Base-by-base conservation (phyloP, 2,797 vertebrate genomes). In the Siniperca scherzeri region DNA sequence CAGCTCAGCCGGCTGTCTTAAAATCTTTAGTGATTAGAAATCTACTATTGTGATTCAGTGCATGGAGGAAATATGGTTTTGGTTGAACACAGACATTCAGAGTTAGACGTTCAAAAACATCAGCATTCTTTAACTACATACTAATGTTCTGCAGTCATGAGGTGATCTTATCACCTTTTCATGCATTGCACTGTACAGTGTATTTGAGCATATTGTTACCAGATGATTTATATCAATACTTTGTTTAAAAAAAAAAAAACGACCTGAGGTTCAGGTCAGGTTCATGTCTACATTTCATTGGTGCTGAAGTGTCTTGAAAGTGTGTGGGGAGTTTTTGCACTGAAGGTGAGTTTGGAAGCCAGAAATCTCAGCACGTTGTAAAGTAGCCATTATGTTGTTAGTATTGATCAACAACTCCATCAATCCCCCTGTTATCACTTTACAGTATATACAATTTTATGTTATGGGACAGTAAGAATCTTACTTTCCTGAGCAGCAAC, bases 31-130 rank as follows among this genome's bases (percentile, higher is more conserved):
- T 65, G 59, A 67, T 65, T 36, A 64, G 71, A 77, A 22, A 55
- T 61, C 4, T 14, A 53, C 48, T 1, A 8, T 12, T 42, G n/a
- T 14, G 33, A 55, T 71, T 59, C 30, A 16, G 36, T 25, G 27
- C 64, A 0, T 3, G 12, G 22, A 60, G 71, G 21, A 80, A 84
- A 82, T 70, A 13, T 87, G 86, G 84, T 55, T 87, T 33, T 53
- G 62, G 69, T 84, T 79, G 55, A 70, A 44, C 7, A 6, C 55
- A 82, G 38, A 80, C 62, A 16, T 74, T 48, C 13, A 55, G 61
- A 70, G 61, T 52, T 30, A 59, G 50, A 69, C 4, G 33, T 62
- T 44, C 1, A 36, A 40, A 53, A 38, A 62, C 59, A 70, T 33
- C 59, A 56, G 52, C 57, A 8, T 61, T 69, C 64, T 77, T 48